Conservation (phyloP, 53 echinoderm and acorn worm species). For the Hippasteria phrygiana region DNA sequence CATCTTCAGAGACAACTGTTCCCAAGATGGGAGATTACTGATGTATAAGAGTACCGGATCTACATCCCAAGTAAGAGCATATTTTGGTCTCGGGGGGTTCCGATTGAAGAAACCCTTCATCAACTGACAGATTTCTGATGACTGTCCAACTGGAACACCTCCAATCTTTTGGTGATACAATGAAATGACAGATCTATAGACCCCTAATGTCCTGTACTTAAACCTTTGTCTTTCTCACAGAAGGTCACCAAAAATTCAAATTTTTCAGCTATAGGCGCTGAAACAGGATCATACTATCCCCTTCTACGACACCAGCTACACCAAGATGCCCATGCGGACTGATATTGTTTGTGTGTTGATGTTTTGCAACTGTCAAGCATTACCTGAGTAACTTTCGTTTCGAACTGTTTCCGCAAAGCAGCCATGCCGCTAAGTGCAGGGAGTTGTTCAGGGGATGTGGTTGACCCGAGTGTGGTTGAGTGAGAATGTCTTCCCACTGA, state of each 20-base stretch:
- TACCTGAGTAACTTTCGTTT: conserved; percentile 6
- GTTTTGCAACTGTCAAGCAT: conserved; percentile 36
- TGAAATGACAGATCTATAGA: conserved; percentile 59
- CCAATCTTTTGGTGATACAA: conserved; percentile 11
- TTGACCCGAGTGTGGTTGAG: conserved; percentile 26
- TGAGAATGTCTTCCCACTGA: conserved; percentile 9
- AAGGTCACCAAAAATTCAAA: conserved; percentile 39
- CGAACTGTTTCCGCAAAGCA: conserved; percentile 18
- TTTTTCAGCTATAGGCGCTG: conserved; percentile 52
- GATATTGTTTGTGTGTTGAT: conserved; percentile 62
- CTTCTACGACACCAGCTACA: conserved; percentile 60
- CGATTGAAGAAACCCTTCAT: conserved; percentile 77
- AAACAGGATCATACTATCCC: conserved; percentile 47
- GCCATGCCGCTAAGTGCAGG: conserved; percentile 48
- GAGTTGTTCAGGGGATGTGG: conserved; percentile 27
- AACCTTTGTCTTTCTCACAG: conserved; percentile 35
- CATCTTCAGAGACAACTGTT: conserved; percentile 20
- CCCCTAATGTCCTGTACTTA: conserved; percentile 46
- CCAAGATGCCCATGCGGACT: conserved; percentile 62
- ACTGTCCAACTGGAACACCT: conserved; percentile 46
- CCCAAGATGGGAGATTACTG: conserved; percentile 19
- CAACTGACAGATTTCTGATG: conserved; percentile 29
- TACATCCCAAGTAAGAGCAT: conserved; percentile 63
- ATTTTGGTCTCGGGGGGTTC: conserved; percentile 67
- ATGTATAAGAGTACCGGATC: conserved; percentile 41